Base-by-base conservation (phyloP, 2,888 invertebrate genomes). In the Lathronympha strigana region DNA sequence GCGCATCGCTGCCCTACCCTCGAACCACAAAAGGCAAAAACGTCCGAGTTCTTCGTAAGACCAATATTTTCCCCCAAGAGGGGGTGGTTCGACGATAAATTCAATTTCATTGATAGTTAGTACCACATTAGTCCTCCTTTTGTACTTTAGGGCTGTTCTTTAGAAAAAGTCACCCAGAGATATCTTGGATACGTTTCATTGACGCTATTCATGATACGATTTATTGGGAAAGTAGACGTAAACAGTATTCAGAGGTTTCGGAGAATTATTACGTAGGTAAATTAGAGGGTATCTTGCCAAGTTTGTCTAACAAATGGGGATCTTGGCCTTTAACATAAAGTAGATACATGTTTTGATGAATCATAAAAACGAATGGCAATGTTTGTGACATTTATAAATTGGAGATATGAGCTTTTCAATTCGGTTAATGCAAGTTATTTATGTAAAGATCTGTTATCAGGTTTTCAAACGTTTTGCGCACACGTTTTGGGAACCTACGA, bases 41-140 rank as follows among this genome's bases (percentile, higher is more conserved):
- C 83, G 90, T 89, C 88, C 88, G 83, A 83, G 85, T 86, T 88
- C 89, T 90, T 87, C 82, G 84, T 80, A 89, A 90, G 88, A 88
- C 88, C 84, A 91, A 90, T 90, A 90, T 91, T 90, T 90, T 88
- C 85, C 85, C 77, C 73, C 79, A 83, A 84, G 83, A 86, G 87
- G 88, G 88, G 86, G 78, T 80, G 81, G 40, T 17, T 76, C 78
- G 78, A 76, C 88, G 80, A 90, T 91, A 91, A 90, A 91, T 91
- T 87, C 80, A 78, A 79, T 83, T 81, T 78, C 81, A 91, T 91
- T 90, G 89, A 89, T 89, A 87, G 83, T 90, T 90, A 88, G 83
- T 84, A 85, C 80, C 87, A 73, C 91, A 90, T 90, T 90, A 90
- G 87, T 88, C 85, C 85, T 85, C 72, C 87, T 86, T 89, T 88